Conservation (phyloP, 2,113 vertebrate species). For the Hippoglossus stenolepis region DNA sequence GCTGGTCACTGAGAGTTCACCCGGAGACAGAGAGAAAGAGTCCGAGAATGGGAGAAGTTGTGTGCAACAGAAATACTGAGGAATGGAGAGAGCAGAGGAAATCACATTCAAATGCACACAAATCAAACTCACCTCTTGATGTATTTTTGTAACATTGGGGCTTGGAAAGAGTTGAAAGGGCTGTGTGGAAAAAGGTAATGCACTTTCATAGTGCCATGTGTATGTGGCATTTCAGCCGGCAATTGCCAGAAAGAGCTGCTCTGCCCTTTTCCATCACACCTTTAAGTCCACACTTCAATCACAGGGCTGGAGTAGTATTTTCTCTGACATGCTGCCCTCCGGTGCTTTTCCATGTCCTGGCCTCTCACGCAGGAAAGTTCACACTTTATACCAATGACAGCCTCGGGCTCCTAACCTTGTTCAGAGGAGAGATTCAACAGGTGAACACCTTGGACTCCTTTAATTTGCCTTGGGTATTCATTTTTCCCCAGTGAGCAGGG, state of each 20-base stretch:
- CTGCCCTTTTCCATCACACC: slow-evolving; percentile 57
- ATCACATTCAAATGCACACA: slow-evolving; percentile 35
- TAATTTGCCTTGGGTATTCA: slow-evolving; percentile 34
- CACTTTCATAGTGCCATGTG: slow-evolving; percentile 43
- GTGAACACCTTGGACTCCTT: slow-evolving; percentile 49
- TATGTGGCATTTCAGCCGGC: slow-evolving; percentile 40
- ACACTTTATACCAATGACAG: slow-evolving; percentile 42
- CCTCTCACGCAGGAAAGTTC: slow-evolving; percentile 46
- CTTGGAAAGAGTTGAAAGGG: slow-evolving; percentile 35
- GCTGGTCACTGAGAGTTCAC: slow-evolving; percentile 56
- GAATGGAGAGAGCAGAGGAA: slow-evolving; percentile 33
- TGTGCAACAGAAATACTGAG: slow-evolving; percentile 18
- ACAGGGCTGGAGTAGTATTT: slow-evolving; percentile 33
- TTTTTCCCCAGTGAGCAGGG: not conserved
- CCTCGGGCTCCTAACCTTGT: slow-evolving; percentile 54
- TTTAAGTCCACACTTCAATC: slow-evolving; percentile 44
- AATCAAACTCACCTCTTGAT: slow-evolving; percentile 64
- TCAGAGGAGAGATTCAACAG: slow-evolving; percentile 51
- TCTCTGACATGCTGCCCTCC: slow-evolving; percentile 42
- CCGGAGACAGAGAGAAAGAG: not conserved
- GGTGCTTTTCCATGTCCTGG: slow-evolving; percentile 46
- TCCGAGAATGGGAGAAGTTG: slow-evolving; percentile 13
- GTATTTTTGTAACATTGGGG: slow-evolving; percentile 49
- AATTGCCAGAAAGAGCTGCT: slow-evolving; percentile 47
- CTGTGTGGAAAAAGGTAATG: slow-evolving; percentile 39